Conservation (phyloP, 2,113 vertebrate species). For the Podarcis cretensis region DNA sequence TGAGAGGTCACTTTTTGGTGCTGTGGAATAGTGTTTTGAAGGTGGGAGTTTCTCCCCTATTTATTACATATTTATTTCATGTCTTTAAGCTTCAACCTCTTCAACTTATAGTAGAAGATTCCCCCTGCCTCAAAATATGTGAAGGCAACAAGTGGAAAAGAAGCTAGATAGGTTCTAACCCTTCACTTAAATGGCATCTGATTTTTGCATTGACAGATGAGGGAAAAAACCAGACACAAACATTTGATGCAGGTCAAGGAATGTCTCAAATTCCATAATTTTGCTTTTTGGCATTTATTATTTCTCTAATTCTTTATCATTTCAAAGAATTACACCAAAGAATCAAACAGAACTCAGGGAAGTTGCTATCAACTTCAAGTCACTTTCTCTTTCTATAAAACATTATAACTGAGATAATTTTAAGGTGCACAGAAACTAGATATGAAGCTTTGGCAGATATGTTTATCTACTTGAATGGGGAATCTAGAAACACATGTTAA, state of each 20-base stretch:
- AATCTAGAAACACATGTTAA: no score
- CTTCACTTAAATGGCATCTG: neutral
- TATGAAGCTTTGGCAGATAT: no score
- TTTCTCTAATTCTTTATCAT: neutral
- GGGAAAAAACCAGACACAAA: neutral
- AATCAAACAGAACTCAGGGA: neutral
- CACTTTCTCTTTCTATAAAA: no score
- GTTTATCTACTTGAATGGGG: no score
- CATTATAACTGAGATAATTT: no score
- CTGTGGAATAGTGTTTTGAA: neutral
- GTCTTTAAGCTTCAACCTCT: neutral
- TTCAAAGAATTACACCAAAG: neutral
- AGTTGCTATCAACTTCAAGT: neutral
- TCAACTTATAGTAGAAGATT: neutral
- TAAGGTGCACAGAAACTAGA: no score
- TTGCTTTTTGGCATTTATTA: neutral
- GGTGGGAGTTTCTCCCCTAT: neutral
- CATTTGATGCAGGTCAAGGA: neutral
- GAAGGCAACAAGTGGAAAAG: neutral
- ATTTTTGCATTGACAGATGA: neutral
- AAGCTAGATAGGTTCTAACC: neutral
- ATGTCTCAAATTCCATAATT: neutral
- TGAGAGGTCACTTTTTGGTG: neutral
- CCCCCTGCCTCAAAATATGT: neutral
- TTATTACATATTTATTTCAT: neutral